These are phyloP conservation scores for Mus pahari DNA, from an alignment of 2,113 vertebrate species.

Conservation along the genomic window DNA sequence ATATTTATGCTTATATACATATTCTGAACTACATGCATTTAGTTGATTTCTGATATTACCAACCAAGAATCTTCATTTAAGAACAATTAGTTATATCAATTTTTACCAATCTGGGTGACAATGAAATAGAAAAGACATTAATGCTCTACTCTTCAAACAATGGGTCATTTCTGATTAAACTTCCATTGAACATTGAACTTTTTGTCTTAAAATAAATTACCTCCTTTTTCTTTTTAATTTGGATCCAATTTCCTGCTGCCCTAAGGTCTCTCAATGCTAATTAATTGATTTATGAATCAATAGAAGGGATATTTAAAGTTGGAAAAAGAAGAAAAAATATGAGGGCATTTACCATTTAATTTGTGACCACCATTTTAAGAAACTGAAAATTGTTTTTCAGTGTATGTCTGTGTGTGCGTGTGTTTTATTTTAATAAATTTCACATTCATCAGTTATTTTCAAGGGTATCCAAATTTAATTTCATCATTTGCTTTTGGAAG, in stretches of 20 bases:
- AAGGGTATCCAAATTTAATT: background rate
- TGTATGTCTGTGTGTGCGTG: background rate
- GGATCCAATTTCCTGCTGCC: constrained; percentile 82
- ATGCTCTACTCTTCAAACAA: constrained; percentile 84
- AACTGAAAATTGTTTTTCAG: background rate
- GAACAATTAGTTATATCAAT: constrained; percentile 71
- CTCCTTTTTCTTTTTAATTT: constrained; percentile 85
- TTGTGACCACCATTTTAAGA: constrained; percentile 34
- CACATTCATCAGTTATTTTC: constrained; percentile 11
- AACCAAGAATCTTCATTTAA: constrained; percentile 61
- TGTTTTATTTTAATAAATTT: constrained; percentile 31
- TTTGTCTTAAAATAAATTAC: constrained; percentile 85
- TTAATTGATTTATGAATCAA: constrained; percentile 87
- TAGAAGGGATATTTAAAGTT: constrained; percentile 75
- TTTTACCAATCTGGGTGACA: constrained; percentile 74
- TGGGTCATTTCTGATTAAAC: constrained; percentile 87
- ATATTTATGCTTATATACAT: too few relatives aligned
- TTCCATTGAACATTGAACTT: constrained; percentile 85
- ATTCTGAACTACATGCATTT: background rate
- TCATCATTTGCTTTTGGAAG: background rate
- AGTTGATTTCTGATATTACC: background rate
- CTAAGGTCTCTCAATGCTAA: constrained; percentile 80
- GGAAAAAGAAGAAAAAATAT: background rate
- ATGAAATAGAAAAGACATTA: constrained; percentile 84
- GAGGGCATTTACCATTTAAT: background rate